Conservation (phyloP, 2,797 vertebrate genomes). For the Scolopax rusticola region DNA sequence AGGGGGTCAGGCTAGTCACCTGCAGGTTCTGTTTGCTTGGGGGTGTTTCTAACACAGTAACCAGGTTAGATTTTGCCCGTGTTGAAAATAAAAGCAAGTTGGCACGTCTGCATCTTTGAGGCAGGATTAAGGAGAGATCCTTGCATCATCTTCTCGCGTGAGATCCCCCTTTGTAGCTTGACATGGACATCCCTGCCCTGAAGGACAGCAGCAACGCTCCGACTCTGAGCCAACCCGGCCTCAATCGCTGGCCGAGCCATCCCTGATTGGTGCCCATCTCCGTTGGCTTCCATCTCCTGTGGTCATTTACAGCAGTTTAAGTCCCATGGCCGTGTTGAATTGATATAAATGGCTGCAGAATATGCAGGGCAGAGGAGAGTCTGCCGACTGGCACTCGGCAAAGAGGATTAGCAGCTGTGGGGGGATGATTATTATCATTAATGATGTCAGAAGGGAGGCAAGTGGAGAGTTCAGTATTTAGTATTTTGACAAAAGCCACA, state of each 20-base stretch:
- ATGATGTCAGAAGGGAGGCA: conserved; percentile 14
- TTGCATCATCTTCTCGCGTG: rapidly evolving
- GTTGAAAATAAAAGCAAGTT: background rate
- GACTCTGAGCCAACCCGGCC: rapidly evolving
- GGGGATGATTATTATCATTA: conserved; percentile 49
- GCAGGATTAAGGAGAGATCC: background rate
- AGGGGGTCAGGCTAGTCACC: background rate
- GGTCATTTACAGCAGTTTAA: background rate
- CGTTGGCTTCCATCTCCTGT: background rate
- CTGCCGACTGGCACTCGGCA: background rate
- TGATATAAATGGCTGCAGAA: conserved; percentile 5
- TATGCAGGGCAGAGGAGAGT: background rate
- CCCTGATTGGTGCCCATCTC: background rate
- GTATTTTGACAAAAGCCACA: conserved; percentile 53
- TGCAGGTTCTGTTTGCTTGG: background rate
- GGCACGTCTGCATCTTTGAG: background rate
- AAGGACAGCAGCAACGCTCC: background rate
- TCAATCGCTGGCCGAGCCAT: rapidly evolving
- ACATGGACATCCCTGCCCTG: rapidly evolving
- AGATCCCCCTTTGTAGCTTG: background rate
- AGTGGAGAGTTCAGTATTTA: background rate
- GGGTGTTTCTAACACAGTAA: background rate
- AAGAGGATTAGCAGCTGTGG: conserved; percentile 47
- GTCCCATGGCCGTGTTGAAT: background rate
- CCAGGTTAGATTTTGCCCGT: rapidly evolving